Conservation (phyloP, 30 jellyfish, hydroid and myxozoan genomes). For the Hydra vulgaris region DNA sequence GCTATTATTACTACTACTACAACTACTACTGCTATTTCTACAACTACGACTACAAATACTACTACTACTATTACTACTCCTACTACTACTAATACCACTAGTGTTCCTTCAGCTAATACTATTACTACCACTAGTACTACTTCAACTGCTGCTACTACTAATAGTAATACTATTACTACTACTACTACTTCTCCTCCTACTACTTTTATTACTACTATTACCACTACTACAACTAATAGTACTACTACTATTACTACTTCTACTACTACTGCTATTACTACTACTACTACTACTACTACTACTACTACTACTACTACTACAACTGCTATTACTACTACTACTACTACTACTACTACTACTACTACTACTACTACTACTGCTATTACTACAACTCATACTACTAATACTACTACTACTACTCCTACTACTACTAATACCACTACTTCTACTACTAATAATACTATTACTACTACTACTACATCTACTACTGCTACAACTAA, state of each 20-base stretch:
- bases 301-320: conserved; percentile 5
- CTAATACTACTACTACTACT: too few species aligned
- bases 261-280: conserved; percentile 2
- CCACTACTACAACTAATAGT: conserved; percentile 19
- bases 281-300: conserved; percentile 4
- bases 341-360: conserved; percentile 5
- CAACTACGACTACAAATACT: too few species aligned
- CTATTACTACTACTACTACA: too few species aligned
- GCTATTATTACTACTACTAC: conserved; percentile 17
- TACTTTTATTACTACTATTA: conserved; percentile 26
- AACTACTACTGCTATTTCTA: conserved; percentile 24
- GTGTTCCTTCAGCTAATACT: conserved; percentile 5
- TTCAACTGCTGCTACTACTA: conserved; percentile 25
- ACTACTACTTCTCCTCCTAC: conserved; percentile 28
- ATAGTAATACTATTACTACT: conserved; percentile 34
- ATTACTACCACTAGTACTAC: conserved; percentile 17
- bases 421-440: too few species aligned
- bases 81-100: too few species aligned
- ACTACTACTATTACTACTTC: too few species aligned
- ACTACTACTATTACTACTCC: too few species aligned
- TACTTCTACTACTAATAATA: too few species aligned
- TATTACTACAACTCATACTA: conserved; percentile 1
- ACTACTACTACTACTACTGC: conserved; percentile 6
- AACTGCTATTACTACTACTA: too few species aligned
- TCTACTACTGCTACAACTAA: too few species aligned